Evolutionary conservation across 2,113 vertebrate genomes (phyloP), one percentile per base, ranked within the genome.

Genomic region (Mormyrus lacerda): DNA sequence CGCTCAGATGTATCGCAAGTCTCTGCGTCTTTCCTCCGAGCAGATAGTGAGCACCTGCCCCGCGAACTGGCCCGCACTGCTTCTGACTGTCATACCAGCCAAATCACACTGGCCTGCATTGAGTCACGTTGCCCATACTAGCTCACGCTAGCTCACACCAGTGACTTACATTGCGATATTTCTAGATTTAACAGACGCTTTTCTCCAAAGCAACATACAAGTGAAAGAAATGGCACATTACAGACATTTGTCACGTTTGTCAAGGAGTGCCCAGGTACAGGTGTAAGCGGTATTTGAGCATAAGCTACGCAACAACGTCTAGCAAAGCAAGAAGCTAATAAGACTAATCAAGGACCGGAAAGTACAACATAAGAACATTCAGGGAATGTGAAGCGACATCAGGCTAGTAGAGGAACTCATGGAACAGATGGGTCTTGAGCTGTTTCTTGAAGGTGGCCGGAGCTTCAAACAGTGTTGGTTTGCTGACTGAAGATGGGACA

Each of bases 11-110:
- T 98, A 97, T 93, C 96, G 95, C 95, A 99, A 98, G 90, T 98
- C 98, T 1, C 96, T 99, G 3, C 95, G 97, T 1, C 96, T 99
- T 89, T 98, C 97, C 50, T 97, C 98, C 0, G 85, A 97, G 27
- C 97, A 99, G 94, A 97, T 99, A 0, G 98, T 99, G 94, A 53
- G 85, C 31, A 31, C 13, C 31, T 21, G 15, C 44, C 19, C 35
- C 1, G 17, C 2, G 3, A 27, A 69, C 65, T 69, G 39, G 35
- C 35, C 76, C 76, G 44, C 4, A 10, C 82, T 47, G 1, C 11
- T 35, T 3, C 31, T 35, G 1, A 10, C 58, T 11, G n/a, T 69
- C n/a, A 31, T 69, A 27, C 1, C 61, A 31, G 61, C 61, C 58
- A 61, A n/a, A 61, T 35, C 27, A 27, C 27, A 73, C 31, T 15